phyloP scores from a whole-genome alignment of 2,113 vertebrate genomes.

The Caretta caretta region DNA sequence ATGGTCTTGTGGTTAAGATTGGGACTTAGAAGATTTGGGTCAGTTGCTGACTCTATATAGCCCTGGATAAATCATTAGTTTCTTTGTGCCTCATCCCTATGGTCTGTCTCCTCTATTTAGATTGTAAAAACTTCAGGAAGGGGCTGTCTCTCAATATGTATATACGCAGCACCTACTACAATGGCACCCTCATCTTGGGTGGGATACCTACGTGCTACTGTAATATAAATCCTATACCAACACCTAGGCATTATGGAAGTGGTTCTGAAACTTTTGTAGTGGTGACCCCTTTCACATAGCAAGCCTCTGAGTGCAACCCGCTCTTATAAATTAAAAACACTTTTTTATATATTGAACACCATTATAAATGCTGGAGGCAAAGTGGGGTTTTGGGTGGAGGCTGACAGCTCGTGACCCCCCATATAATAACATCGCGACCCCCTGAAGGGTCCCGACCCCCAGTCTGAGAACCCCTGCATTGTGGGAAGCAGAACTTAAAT shows the following conservation, averaged over 20 bases:
- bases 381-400: no score
- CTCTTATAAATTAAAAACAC: no score
- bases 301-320: no score
- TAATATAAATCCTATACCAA: neutral
- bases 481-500: neutral
- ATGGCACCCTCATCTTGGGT: no score
- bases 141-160: neutral
- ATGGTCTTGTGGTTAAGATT: neutral
- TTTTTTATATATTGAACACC: no score
- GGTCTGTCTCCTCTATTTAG: neutral
- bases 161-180: neutral
- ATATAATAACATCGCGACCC: no score
- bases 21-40: neutral
- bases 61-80: neutral
- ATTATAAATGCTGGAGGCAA: no score
- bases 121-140: neutral
- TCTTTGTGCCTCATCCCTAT: neutral
- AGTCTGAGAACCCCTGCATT: neutral
- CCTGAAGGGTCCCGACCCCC: no score
- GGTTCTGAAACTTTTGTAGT: no score
- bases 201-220: neutral
- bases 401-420: no score
- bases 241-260: neutral
- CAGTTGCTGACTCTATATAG: neutral
- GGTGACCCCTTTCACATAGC: no score